Evolutionary conservation across 2,113 vertebrate species (phyloP).

Genomic region (Halcyon senegalensis): DNA sequence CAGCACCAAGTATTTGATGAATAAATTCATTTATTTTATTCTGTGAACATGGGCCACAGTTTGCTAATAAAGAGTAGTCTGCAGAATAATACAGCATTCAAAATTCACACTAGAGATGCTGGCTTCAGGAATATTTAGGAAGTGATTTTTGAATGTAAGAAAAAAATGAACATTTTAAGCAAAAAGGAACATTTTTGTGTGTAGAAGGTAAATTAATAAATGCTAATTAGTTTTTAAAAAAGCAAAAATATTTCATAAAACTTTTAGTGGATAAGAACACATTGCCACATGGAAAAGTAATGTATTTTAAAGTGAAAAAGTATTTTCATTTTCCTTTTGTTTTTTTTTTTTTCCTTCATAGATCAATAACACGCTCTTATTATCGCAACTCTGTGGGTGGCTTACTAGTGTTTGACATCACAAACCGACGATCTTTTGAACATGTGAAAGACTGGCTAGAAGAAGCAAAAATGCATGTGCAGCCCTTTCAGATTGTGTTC

Average conservation of each 20-base stretch:
- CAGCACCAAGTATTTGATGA: not conserved
- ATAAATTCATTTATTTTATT: not conserved
- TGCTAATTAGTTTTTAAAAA: not conserved
- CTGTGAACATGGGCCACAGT: not conserved
- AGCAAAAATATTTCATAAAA: not conserved
- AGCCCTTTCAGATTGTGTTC: conserved; percentile 82
- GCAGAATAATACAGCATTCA: not conserved
- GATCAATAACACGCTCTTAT: conserved; percentile 85
- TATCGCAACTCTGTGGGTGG: conserved; percentile 85
- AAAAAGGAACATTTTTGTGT: not conserved
- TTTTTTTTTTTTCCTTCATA: conserved; percentile 34
- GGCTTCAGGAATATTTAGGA: not conserved
- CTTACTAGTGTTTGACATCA: conserved; percentile 83
- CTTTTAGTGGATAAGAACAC: not conserved
- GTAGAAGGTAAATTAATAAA: not conserved
- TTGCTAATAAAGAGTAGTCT: not conserved
- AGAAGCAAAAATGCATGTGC: conserved; percentile 81
- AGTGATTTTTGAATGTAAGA: not conserved
- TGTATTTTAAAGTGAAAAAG: not conserved
- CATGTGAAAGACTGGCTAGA: conserved; percentile 83
- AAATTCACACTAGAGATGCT: not conserved
- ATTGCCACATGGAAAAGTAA: not conserved
- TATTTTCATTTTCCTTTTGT: not conserved
- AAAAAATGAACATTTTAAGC: not conserved
- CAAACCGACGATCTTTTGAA: conserved; percentile 82